Evolutionary conservation across 2,888 invertebrate genomes (phyloP), one percentile per base, ranked within the genome.

Genomic region (Rosalia funebris): DNA sequence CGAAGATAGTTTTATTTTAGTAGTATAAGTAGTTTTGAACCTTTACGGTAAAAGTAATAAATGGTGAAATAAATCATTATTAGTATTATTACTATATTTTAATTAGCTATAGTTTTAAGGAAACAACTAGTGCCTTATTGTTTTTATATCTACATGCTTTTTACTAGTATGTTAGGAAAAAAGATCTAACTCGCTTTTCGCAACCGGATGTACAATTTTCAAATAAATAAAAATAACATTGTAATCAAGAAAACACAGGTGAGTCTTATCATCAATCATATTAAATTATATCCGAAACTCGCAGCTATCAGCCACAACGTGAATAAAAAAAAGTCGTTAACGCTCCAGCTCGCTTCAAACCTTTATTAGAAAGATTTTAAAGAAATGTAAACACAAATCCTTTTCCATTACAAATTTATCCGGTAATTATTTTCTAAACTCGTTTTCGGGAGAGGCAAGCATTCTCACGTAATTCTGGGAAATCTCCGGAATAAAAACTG

Each of bases 401-500:
- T 11, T 7, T 34, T n/a, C 34, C 34, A 11, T 25, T 34, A n/a
- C 34, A 34, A 11, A 34, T n/a, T 34, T 34, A 34, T 34, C 11
- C 34, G 34, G 34, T 34, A 34, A 34, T 34, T 34, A 34, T 34
- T 34, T 11, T 34, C 7, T 11, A 42, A 42, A 15, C 10, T 17
- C 4, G 41, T 42, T 2, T 42, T 42, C 14, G 9, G 10, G 10
- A 15, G n/a, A 2, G 41, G 2, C 14, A 12, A 25, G 31, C 31
- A 11, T 12, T 25, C 15, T 45, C 39, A 25, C 39, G 37, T 15
- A 20, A 41, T 16, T 39, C 50, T 14, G 31, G 14, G 17, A 20
- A 50, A 39, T 16, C 25, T 7, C 15, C 19, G 37, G 39, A 50
- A 50, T 39, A 50, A 17, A 31, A 36, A 25, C 37, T 39, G 50